These are phyloP conservation scores for Trypoxylon attenuatum DNA, from an alignment of 2,888 invertebrate species.

Conservation along the genomic window DNA sequence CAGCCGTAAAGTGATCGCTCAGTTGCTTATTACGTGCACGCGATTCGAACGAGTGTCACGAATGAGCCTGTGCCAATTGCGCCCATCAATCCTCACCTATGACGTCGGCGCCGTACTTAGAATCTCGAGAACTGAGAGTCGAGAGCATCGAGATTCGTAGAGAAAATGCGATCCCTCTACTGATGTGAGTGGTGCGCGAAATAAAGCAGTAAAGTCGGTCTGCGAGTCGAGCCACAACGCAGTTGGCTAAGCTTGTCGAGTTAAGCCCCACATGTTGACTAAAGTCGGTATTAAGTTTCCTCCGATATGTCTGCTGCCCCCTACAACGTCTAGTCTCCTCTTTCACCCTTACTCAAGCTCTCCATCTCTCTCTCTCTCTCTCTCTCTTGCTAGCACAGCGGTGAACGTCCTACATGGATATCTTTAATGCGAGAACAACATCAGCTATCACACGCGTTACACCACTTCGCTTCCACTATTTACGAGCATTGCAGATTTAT, in stretches of 20 bases:
- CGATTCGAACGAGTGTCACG: constrained; percentile 16
- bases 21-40: constrained; percentile 31
- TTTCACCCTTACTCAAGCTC: not conserved
- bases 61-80: constrained; percentile 1
- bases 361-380: no score
- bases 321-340: constrained; percentile 18
- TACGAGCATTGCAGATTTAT: not conserved
- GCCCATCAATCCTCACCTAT: no score
- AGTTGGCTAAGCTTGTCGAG: constrained; percentile 29
- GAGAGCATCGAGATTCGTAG: no score
- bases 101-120: no score
- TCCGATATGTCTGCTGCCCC: constrained; percentile 23
- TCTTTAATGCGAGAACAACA: constrained; percentile 22
- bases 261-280: constrained; percentile 34
- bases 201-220: no score
- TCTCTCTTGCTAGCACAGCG: no score
- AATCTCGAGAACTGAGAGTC: no score
- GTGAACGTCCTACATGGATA: no score
- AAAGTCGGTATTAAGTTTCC: constrained; percentile 38
- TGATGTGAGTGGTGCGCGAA: not conserved
- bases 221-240: no score
- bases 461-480: no score
- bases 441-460: not conserved
- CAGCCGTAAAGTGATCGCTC: constrained; percentile 24
- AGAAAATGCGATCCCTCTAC: no score